Conservation (phyloP, 64 coral and sea anemone species). For the Cladopsammia gracilis region DNA sequence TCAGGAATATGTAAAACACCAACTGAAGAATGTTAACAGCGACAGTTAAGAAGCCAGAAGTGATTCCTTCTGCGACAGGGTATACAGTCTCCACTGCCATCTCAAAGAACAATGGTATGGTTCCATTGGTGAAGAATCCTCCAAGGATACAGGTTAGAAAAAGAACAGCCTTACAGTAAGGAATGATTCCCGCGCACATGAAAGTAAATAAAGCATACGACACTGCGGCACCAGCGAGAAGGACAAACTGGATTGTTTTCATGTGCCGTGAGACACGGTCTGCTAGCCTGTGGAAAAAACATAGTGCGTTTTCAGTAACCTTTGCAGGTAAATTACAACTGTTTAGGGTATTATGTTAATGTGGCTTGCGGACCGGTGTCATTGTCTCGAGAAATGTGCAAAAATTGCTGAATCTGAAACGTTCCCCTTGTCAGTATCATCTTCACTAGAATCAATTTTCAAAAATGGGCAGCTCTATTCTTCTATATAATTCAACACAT, state of each 20-base stretch:
- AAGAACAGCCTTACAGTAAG: slow-evolving; percentile 57
- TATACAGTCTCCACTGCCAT: slow-evolving; percentile 73
- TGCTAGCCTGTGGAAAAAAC: slow-evolving; percentile 40
- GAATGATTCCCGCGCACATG: slow-evolving; percentile 58
- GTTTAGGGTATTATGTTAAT: too few species aligned
- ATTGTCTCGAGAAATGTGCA: too few species aligned
- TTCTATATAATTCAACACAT: too few species aligned
- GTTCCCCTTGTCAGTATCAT: too few species aligned
- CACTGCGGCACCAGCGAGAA: slow-evolving; percentile 33
- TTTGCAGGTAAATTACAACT: too few species aligned
- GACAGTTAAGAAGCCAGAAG: slow-evolving; percentile 47
- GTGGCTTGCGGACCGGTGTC: too few species aligned
- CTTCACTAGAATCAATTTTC: too few species aligned
- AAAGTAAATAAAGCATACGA: slow-evolving; percentile 59
- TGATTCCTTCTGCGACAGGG: slow-evolving; percentile 69
- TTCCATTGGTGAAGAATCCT: slow-evolving; percentile 65
- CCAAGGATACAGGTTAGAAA: slow-evolving; percentile 50
- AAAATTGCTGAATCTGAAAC: too few species aligned
- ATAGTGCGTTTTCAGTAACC: neutral
- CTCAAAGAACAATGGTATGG: slow-evolving; percentile 72
- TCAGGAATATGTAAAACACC: slow-evolving; percentile 61
- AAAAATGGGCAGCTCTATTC: too few species aligned
- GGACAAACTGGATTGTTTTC: slow-evolving; percentile 52
- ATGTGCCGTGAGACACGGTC: slow-evolving; percentile 49
- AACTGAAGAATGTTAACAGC: slow-evolving; percentile 34